A percentile compares a stretch with the other conserved stretches of the same genome.
Evolutionary conservation across 2,888 invertebrate species (phyloP).

Genomic region (Tholera decimalis): DNA sequence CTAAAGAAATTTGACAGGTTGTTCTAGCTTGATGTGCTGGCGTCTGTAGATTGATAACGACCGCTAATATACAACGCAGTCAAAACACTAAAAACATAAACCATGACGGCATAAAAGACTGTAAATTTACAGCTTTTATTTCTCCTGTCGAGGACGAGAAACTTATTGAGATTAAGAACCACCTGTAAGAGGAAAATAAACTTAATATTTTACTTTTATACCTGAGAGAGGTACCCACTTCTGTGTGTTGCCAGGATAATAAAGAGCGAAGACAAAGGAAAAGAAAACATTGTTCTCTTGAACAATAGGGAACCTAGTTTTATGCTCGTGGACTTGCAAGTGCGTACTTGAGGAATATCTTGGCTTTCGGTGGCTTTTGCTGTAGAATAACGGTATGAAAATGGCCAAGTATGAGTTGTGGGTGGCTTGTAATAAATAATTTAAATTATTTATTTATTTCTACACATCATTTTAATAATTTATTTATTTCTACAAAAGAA

Average conservation of each 20-base stretch:
- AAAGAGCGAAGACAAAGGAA: slow-evolving; percentile 50
- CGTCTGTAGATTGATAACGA: too few species aligned
- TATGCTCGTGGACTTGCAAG: slow-evolving; percentile 29
- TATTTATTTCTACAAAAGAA: too few species aligned
- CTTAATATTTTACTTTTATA: slow-evolving; percentile 16
- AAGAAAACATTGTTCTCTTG: slow-evolving; percentile 57
- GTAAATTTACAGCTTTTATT: background rate
- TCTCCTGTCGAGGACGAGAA: background rate
- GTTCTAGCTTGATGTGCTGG: too few species aligned
- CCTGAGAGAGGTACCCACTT: slow-evolving; percentile 12
- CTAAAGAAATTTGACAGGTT: too few species aligned
- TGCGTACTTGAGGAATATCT: slow-evolving; percentile 33
- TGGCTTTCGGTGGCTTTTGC: slow-evolving; percentile 1
- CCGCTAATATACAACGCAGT: background rate
- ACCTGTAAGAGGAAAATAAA: slow-evolving; percentile 13
- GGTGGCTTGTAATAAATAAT: background rate
- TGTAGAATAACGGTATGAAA: background rate
- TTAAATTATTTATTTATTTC: too few species aligned
- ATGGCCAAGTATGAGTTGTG: background rate
- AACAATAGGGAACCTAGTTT: slow-evolving; percentile 56
- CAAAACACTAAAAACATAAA: background rate
- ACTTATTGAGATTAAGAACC: background rate
- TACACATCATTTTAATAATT: too few species aligned
- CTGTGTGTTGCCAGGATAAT: slow-evolving; percentile 46
- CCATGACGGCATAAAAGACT: background rate